These are phyloP conservation scores for Ploceus nigricollis DNA, from an alignment of 2,113 vertebrate species.

Conservation along the genomic window DNA sequence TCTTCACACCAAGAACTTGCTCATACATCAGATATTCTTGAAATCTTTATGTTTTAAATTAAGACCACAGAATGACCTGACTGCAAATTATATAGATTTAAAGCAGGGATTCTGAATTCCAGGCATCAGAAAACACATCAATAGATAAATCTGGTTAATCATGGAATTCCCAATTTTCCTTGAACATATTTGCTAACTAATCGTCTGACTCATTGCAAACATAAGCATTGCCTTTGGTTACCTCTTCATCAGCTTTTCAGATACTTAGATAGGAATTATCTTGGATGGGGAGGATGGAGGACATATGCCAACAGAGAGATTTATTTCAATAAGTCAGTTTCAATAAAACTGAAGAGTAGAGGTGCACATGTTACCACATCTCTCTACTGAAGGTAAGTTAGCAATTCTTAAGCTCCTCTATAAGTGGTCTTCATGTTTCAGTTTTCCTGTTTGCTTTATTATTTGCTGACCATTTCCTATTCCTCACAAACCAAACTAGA, in stretches of 20 bases:
- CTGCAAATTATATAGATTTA: background rate
- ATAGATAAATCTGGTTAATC: background rate
- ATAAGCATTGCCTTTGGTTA: background rate
- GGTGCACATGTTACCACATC: background rate
- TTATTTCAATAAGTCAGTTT: background rate
- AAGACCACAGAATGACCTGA: background rate
- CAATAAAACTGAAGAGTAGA: background rate
- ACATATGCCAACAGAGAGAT: background rate
- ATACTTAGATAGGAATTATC: background rate
- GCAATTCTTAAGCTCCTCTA: background rate
- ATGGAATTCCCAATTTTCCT: background rate
- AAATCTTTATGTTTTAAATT: background rate
- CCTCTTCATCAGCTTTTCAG: background rate
- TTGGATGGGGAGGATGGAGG: background rate
- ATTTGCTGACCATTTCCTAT: background rate
- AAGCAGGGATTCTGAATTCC: background rate
- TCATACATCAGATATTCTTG: background rate
- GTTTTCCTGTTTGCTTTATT: background rate
- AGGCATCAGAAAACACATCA: background rate
- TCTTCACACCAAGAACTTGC: background rate
- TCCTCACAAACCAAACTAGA: background rate
- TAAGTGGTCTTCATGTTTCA: background rate
- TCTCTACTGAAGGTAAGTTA: background rate
- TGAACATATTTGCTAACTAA: background rate
- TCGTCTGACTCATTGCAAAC: background rate